These are phyloP conservation scores for Lophotriccus pileatus DNA, from an alignment of 2,797 vertebrate genomes.

Conservation along the genomic window DNA sequence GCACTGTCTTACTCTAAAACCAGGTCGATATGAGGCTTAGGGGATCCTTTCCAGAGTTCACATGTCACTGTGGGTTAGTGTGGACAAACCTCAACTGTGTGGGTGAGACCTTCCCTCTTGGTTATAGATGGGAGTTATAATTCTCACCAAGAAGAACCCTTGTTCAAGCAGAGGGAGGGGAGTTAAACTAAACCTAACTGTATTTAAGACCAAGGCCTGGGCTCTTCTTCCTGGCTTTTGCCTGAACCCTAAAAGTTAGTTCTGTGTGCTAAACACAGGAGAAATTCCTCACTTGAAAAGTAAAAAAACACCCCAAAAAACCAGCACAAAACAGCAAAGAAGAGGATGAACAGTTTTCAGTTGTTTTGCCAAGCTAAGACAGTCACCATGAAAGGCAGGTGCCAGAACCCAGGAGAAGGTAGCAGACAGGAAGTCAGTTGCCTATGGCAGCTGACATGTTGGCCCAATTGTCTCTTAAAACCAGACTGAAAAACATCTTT, in stretches of 20 bases:
- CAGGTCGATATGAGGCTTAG: background rate
- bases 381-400: background rate
- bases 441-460: background rate
- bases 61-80: accelerated
- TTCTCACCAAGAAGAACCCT: background rate
- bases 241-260: background rate
- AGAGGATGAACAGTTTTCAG: background rate
- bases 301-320: background rate
- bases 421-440: background rate
- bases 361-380: background rate
- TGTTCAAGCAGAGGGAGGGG: background rate
- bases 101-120: background rate
- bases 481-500: background rate
- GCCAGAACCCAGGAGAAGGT: background rate
- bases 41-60: background rate
- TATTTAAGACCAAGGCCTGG: background rate
- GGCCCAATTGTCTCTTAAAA: background rate
- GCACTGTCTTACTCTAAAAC: background rate
- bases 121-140: background rate
- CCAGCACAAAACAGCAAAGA: background rate
- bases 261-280: background rate
- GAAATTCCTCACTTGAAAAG: background rate
- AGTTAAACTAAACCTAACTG: background rate
- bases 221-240: background rate
- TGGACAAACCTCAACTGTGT: background rate